These are phyloP conservation scores for Strongylocentrotus purpuratus DNA, from an alignment of 35 echinoderm and acorn worm genomes.

Conservation along the genomic window DNA sequence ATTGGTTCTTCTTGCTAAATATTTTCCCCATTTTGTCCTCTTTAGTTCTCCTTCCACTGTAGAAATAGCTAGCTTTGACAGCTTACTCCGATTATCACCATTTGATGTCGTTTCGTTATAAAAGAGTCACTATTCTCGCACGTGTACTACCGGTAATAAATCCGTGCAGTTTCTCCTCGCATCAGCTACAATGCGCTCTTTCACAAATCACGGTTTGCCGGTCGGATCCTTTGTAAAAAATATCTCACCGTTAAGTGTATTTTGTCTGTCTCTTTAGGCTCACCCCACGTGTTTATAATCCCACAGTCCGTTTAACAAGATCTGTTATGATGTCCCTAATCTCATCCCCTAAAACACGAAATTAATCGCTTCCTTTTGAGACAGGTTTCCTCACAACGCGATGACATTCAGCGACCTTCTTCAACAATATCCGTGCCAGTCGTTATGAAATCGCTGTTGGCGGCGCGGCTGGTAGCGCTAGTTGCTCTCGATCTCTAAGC, in stretches of 20 bases:
- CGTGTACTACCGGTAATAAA: not conserved
- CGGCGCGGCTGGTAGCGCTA: too few relatives aligned
- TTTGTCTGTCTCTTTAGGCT: not conserved
- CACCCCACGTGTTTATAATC: not conserved
- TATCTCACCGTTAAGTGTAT: not conserved
- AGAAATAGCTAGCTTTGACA: not conserved
- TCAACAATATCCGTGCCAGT: not conserved
- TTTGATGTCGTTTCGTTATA: not conserved
- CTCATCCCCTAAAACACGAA: not conserved
- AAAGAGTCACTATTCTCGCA: not conserved
- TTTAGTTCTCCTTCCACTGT: not conserved
- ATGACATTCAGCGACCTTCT: not conserved
- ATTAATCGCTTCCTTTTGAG: not conserved
- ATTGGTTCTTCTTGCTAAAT: conserved; percentile 14
- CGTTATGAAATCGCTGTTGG: not conserved
- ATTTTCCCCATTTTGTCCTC: not conserved
- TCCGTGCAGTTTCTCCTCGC: not conserved
- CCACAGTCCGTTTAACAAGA: not conserved
- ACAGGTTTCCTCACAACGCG: not conserved
- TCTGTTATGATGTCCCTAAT: conserved; percentile 11
- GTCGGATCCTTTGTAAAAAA: not conserved
- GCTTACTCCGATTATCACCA: not conserved
- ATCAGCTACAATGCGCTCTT: not conserved
- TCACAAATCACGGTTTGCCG: not conserved
- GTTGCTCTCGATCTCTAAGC: too few relatives aligned